Evolutionary conservation across 2,888 invertebrate species (phyloP).

Genomic region (Hypselothyrea guttata): DNA sequence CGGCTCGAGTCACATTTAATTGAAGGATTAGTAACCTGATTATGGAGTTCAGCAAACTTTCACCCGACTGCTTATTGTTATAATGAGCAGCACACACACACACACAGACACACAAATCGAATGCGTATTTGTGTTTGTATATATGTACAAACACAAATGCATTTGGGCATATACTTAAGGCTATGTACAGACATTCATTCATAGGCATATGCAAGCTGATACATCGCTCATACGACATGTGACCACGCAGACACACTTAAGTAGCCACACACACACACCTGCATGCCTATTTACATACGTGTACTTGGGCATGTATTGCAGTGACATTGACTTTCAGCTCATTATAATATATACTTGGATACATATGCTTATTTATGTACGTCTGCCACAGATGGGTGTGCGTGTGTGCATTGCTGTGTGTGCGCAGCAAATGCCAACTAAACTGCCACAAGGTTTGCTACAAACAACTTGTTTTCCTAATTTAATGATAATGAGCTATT

Average conservation of each 20-base stretch:
- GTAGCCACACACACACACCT: background rate
- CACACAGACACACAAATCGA: conserved; percentile 23
- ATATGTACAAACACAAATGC: conserved; percentile 4
- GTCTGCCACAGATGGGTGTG: conserved; percentile 14
- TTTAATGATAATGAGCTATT: conserved; percentile 75
- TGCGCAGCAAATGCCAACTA: conserved; percentile 36
- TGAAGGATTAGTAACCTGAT: conserved; percentile 56
- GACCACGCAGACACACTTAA: conserved; percentile 24
- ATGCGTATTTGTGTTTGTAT: conserved; percentile 27
- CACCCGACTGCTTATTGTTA: conserved; percentile 26
- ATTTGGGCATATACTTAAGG: conserved; percentile 2
- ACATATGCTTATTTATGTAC: conserved; percentile 70
- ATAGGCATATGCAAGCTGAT: conserved; percentile 17
- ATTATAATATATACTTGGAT: conserved; percentile 71
- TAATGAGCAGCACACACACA: conserved; percentile 26
- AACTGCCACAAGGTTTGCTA: conserved; percentile 51
- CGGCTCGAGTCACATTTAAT: conserved; percentile 13
- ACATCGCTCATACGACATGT: conserved; percentile 12
- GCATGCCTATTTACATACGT: conserved; percentile 6
- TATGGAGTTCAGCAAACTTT: conserved; percentile 63
- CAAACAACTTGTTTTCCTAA: conserved; percentile 71
- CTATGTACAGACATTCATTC: conserved; percentile 3
- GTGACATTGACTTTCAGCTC: conserved; percentile 78
- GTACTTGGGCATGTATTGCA: conserved; percentile 39
- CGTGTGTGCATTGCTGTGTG: conserved; percentile 1